Evolutionary conservation across 2,113 vertebrate genomes (phyloP), one percentile per base, ranked within the genome.

Genomic region (Notarius lentiginosus): DNA sequence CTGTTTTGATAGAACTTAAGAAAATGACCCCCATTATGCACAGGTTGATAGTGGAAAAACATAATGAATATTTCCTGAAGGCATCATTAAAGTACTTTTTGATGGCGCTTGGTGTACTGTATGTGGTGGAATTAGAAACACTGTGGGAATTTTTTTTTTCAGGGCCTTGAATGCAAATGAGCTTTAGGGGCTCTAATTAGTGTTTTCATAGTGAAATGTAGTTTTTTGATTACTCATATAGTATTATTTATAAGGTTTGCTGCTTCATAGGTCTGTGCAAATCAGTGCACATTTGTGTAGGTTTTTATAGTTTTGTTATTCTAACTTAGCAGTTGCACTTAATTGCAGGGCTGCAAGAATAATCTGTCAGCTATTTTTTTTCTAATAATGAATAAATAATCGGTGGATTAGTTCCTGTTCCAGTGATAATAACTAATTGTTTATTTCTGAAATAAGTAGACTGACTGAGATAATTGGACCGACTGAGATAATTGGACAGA

Each of bases 101-200:
- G 84, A 84, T 75, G 88, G 83, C 60, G 90, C 88, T 73, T 85
- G 70, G 83, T 88, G 86, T 76, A 91, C 89, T 88, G 86, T 76
- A 91, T 90, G 85, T 86, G 84, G 81, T 84, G 82, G 84, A 84
- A 79, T 91, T 88, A 90, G 85, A 76, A 80, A 49, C 60, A 91
- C 83, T 90, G 81, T 91, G 89, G 82, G 88, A 68, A 90, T 41
- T 41, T 90, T 90, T 90, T 90, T 91, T 87, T 61, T 76, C 87
- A 83, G 88, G 84, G 72, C 83, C 63, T 61, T 83, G 89, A 86
- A 84, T 92, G 88, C 89, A 91, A 92, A 92, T 92, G n/a, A 87
- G 55, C 82, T 93, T 90, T 90, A 90, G 90, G 91, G 63, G 49
- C 84, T 89, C 81, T 89, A 91, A 93, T 92, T 88, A 86, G 93